Percentiles rank a stretch among this genome's conserved stretches.
Evolutionary conservation across 2,113 vertebrate species (phyloP).

Genomic region (Thalassoma bifasciatum): DNA sequence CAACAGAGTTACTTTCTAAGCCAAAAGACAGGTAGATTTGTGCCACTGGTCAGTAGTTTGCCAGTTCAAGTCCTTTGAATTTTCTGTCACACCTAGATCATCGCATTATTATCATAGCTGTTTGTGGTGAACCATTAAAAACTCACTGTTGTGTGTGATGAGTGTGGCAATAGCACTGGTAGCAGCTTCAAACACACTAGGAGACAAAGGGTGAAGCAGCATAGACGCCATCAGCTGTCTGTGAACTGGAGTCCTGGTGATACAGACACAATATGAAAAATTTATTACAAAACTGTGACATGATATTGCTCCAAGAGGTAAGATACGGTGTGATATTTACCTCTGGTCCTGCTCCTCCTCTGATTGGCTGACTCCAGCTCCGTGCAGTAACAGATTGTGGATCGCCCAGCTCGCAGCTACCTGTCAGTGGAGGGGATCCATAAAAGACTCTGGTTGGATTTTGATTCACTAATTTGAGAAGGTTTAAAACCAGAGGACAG

Average conservation of each 20-base stretch:
- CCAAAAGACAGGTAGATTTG: too few relatives aligned
- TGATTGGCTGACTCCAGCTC: conserved; percentile 78
- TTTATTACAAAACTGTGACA: too few relatives aligned
- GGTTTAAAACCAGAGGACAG: neutral
- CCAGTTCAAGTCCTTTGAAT: too few relatives aligned
- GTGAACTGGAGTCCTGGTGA: conserved; percentile 89
- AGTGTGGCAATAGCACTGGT: conserved; percentile 88
- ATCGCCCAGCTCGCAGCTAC: conserved; percentile 94
- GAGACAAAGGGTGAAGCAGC: conserved; percentile 90
- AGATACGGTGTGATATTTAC: conserved; percentile 75
- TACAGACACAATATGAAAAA: neutral
- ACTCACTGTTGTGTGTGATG: conserved; percentile 88
- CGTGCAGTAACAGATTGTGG: conserved; percentile 90
- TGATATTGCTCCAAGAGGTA: too few relatives aligned
- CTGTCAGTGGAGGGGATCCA: conserved; percentile 71
- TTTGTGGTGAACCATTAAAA: too few relatives aligned
- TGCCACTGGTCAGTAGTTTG: too few relatives aligned
- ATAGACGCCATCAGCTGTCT: conserved; percentile 92
- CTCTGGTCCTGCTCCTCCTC: conserved; percentile 89
- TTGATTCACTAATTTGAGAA: neutral
- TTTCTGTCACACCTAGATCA: too few relatives aligned
- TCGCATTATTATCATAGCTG: too few relatives aligned
- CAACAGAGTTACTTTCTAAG: too few relatives aligned
- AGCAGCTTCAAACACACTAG: conserved; percentile 90
- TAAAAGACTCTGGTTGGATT: neutral